Conservation (phyloP, 2,888 invertebrate species). For the Ceraclea dissimilis region DNA sequence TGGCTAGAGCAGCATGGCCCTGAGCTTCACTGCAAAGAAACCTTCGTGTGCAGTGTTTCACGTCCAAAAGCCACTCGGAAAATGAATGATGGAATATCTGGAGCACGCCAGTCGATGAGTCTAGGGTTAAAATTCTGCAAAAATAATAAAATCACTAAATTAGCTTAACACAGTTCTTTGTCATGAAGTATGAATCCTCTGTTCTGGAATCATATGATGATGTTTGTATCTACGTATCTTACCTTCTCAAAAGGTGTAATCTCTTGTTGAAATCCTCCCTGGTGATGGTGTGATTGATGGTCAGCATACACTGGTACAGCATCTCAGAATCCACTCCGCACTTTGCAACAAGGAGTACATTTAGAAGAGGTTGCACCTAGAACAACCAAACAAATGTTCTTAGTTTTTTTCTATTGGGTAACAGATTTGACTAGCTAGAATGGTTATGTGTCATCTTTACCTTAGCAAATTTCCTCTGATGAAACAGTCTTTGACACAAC, state of each 20-base stretch:
- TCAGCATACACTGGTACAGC: conserved; percentile 73
- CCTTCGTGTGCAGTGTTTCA: conserved; percentile 95
- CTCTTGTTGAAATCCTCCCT: conserved; percentile 75
- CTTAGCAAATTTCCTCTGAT: conserved; percentile 80
- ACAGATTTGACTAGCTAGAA: too few relatives aligned
- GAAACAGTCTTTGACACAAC: conserved; percentile 89
- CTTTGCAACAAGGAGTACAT: conserved; percentile 80
- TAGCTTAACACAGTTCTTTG: neutral
- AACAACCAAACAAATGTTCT: too few relatives aligned
- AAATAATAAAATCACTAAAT: neutral
- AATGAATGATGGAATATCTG: conserved; percentile 90
- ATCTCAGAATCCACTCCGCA: conserved; percentile 77
- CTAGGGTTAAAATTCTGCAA: conserved; percentile 43
- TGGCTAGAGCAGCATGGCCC: conserved; percentile 82
- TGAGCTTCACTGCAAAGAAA: conserved; percentile 82
- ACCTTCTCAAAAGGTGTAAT: conserved; percentile 64
- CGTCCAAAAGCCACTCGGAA: conserved; percentile 90
- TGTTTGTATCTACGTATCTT: too few relatives aligned
- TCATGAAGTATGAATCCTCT: neutral
- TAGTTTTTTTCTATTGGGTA: too few relatives aligned
- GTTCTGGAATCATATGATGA: too few relatives aligned
- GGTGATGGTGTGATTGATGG: conserved; percentile 70
- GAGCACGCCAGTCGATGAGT: conserved; percentile 53
- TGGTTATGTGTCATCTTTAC: conserved; percentile 35
- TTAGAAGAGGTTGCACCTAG: conserved; percentile 69